These are phyloP conservation scores for Solea solea DNA, from an alignment of 2,113 vertebrate genomes.

Conservation along the genomic window DNA sequence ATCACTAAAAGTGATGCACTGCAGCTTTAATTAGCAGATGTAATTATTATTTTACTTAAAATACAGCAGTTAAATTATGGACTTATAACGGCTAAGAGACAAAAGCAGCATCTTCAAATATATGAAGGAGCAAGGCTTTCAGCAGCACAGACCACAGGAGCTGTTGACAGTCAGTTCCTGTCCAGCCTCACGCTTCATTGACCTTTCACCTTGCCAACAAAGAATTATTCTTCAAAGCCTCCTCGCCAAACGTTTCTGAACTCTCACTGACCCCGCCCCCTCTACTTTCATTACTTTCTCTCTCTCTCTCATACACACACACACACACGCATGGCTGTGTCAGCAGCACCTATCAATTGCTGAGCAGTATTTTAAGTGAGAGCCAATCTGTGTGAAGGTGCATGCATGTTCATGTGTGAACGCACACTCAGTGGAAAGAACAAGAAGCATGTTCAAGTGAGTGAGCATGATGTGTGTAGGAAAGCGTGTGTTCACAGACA, in stretches of 20 bases:
- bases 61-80: too few species aligned
- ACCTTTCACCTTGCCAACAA: conserved; percentile 47
- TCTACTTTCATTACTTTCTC: not conserved
- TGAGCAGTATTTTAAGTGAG: conserved; percentile 62
- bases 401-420: conserved; percentile 8
- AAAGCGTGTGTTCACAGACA: conserved; percentile 14
- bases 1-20: too few species aligned
- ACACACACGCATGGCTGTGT: conserved; percentile 22
- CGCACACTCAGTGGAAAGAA: conserved; percentile 43
- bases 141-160: conserved; percentile 18
- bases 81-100: too few species aligned
- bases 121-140: conserved; percentile 21
- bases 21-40: too few species aligned
- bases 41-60: too few species aligned
- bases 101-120: not conserved
- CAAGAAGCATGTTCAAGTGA: conserved; percentile 23
- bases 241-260: conserved; percentile 16
- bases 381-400: conserved; percentile 20
- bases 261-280: conserved; percentile 17
- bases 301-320: conserved; percentile 23
- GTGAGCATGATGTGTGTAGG: conserved; percentile 22
- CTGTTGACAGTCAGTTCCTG: conserved; percentile 58
- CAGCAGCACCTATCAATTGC: conserved; percentile 51
- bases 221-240: conserved; percentile 34
- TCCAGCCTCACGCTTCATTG: conserved; percentile 32